Evolutionary conservation across 1,140 invertebrate genomes (phyloP), one percentile per base, ranked within the genome.

Genomic region (Atta colombica): DNA sequence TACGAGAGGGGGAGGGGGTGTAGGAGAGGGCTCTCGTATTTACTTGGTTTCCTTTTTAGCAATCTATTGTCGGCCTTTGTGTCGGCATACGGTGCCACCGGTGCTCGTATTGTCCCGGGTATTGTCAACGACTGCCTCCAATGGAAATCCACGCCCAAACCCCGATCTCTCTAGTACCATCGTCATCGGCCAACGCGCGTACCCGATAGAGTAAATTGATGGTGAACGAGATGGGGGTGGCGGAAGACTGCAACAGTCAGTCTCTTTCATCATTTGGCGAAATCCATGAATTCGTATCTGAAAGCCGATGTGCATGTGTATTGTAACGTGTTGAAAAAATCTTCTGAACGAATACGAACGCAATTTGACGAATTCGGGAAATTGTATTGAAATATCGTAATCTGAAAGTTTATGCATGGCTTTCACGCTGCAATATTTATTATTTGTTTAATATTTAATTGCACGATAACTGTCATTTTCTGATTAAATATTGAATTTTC

Each of bases 41-140:
- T 93, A 92, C 89, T 93, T 90, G 91, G 86, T 90, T 93, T 93
- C 89, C 88, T 92, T 92, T 92, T 92, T 92, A 88, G 69, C 86
- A 90, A 93, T 92, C 91, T 91, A 93, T 93, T 92, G 91, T 89
- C 85, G 55, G 91, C 75, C 87, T 91, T 93, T 92, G 91, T 92
- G 75, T 77, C 16, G 28, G 77, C 85, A 87, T 88, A 88, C 87
- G 86, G 68, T 60, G 45, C 65, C 80, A 71, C 55, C 69, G 71
- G 75, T 72, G 28, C 77, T 53, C 66, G 82, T 87, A 93, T 92
- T 92, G 91, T 92, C 77, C 85, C 25, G 31, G 81, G 58, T 81
- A 91, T 92, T 92, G 87, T 92, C 86, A 86, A 45, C 81, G 86
- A 81, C 78, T 84, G 77, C 88, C 85, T 87, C 51, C 75, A 49